A percentile compares a stretch with the other conserved stretches of the same genome.
phyloP scores from a whole-genome alignment of 35 echinoderm and acorn worm genomes.

The Chiridota heheva region DNA sequence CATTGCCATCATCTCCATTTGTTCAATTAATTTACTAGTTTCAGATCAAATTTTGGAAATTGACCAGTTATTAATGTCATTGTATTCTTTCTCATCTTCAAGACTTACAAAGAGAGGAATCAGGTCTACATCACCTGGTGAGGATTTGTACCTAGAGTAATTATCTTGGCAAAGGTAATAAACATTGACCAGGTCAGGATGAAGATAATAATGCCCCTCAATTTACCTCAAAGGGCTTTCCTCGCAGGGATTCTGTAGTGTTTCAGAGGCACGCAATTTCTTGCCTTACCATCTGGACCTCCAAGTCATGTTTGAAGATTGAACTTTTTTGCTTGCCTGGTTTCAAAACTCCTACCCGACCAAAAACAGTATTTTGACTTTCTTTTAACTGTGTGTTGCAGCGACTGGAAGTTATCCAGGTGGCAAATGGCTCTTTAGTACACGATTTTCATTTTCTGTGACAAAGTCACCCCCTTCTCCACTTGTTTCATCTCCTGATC shows the following conservation, averaged over 20 bases:
- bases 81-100: too few species aligned
- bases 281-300: neutral
- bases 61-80: too few species aligned
- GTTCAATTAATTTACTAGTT: too few species aligned
- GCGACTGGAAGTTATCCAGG: slow-evolving; percentile 19
- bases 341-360: slow-evolving; percentile 3
- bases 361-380: slow-evolving; percentile 15
- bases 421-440: slow-evolving; percentile 14
- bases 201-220: neutral
- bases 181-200: neutral
- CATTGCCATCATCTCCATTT: too few species aligned
- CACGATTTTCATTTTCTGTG: slow-evolving; percentile 30
- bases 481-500: too few species aligned
- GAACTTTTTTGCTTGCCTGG: neutral
- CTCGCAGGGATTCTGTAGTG: neutral
- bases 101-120: slow-evolving; percentile 1
- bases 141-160: slow-evolving; percentile 4
- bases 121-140: neutral
- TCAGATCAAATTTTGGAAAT: too few species aligned
- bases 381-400: slow-evolving; percentile 1
- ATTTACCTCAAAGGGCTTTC: neutral
- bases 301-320: slow-evolving; percentile 26
- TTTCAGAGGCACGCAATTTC: neutral
- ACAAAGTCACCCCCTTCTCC: too few species aligned
- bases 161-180: neutral